A percentile compares a stretch with the other conserved stretches of the same genome.
Conservation (phyloP, 2,888 invertebrate species). For the Trichopoda pennipes region DNA sequence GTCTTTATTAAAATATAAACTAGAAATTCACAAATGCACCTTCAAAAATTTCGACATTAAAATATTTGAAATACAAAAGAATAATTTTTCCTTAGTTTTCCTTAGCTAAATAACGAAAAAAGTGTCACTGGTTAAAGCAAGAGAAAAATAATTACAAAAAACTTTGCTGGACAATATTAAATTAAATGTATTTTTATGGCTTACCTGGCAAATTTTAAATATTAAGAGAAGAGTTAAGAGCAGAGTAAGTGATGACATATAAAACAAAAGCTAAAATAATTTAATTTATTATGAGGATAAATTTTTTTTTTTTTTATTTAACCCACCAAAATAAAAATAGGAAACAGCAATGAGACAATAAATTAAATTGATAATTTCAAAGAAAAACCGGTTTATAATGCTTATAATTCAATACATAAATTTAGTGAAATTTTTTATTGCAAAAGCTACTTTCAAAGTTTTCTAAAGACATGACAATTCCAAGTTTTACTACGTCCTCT, state of each 20-base stretch:
- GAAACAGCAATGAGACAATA: constrained; percentile 10
- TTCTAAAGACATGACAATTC: not conserved
- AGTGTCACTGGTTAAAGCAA: constrained; percentile 10
- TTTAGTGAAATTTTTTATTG: not conserved
- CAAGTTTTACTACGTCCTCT: not conserved
- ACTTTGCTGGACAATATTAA: constrained; percentile 52
- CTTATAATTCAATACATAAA: constrained; percentile 7
- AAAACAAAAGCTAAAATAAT: constrained; percentile 58
- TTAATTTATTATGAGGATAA: constrained; percentile 56
- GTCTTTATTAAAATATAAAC: too few species aligned
- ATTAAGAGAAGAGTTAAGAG: constrained; percentile 44
- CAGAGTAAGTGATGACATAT: constrained; percentile 57
- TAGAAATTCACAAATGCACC: too few species aligned
- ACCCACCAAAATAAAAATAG: not conserved
- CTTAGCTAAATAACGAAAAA: not conserved
- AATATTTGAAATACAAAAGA: too few species aligned
- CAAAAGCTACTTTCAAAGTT: not conserved
- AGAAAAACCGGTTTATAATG: constrained; percentile 15
- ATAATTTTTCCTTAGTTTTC: not conserved
- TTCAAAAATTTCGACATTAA: too few species aligned
- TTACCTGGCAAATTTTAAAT: constrained; percentile 57
- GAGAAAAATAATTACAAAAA: constrained; percentile 5
- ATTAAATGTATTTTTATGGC: constrained; percentile 63
- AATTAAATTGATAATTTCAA: constrained; percentile 25
- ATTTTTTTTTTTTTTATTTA: constrained; percentile 33